Conservation (phyloP, 1,140 invertebrate genomes). For the Tenebrio molitor region DNA sequence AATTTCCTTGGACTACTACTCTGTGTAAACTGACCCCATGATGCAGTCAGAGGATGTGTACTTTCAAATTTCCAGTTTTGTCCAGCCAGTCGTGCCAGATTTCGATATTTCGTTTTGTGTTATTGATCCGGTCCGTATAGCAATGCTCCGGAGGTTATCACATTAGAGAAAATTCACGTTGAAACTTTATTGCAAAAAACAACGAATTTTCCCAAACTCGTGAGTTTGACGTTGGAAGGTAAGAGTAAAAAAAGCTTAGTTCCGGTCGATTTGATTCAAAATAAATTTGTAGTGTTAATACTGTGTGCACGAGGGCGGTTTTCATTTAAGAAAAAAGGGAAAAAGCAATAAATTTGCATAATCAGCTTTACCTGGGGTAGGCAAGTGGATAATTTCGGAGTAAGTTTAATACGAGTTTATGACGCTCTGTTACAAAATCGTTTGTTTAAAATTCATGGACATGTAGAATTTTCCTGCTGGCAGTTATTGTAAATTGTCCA, state of each 20-base stretch:
- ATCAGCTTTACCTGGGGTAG: conserved; percentile 23
- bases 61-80: background rate
- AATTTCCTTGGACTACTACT: background rate
- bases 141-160: background rate
- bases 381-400: conserved; percentile 26
- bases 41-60: background rate
- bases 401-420: conserved; percentile 25
- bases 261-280: conserved; percentile 9
- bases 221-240: background rate
- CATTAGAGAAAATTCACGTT: background rate
- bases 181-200: conserved; percentile 1
- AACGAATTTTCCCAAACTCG: background rate
- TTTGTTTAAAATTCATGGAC: conserved; percentile 25
- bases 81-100: background rate
- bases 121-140: background rate
- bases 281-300: conserved; percentile 19
- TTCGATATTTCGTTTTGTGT: background rate
- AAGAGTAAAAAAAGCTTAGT: background rate
- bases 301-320: background rate
- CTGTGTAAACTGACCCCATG: background rate
- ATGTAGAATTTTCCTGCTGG: conserved; percentile 10
- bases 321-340: conserved; percentile 21
- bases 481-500: conserved; percentile 16
- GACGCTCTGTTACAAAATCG: background rate
- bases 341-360: conserved; percentile 34